phyloP scores from a whole-genome alignment of 2,888 invertebrate genomes.

The Heliconius erato region DNA sequence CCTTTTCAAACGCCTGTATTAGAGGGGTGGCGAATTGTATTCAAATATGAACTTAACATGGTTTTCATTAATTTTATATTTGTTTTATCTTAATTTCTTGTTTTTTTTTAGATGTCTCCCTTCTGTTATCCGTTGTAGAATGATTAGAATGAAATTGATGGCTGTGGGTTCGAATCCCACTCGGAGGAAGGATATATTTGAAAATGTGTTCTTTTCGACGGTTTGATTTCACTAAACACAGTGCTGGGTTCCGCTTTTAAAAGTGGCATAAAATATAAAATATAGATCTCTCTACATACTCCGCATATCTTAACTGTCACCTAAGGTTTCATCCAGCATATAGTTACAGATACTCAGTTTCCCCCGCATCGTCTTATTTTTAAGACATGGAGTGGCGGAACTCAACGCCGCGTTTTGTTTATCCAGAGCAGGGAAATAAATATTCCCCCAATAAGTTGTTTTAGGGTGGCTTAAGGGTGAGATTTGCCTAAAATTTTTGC shows the following conservation, averaged over 20 bases:
- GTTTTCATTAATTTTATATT: slow-evolving; percentile 14
- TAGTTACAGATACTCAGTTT: too few relatives aligned
- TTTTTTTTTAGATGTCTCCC: background rate
- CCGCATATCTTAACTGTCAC: too few relatives aligned
- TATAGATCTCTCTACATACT: too few relatives aligned
- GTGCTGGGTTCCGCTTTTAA: too few relatives aligned
- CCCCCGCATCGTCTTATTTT: background rate
- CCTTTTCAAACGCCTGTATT: slow-evolving; percentile 44
- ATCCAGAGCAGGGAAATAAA: too few relatives aligned
- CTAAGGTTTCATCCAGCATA: too few relatives aligned
- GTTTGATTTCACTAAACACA: too few relatives aligned
- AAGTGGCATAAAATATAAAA: too few relatives aligned
- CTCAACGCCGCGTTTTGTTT: too few relatives aligned
- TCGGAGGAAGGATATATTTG: too few relatives aligned
- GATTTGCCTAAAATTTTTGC: slow-evolving; percentile 16
- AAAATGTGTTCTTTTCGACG: too few relatives aligned
- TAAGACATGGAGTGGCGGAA: too few relatives aligned
- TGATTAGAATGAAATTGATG: background rate
- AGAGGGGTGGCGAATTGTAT: slow-evolving; percentile 5
- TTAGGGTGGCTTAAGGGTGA: slow-evolving; percentile 20
- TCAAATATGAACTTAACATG: slow-evolving; percentile 20
- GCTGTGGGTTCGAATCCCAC: background rate
- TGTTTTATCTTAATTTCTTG: background rate
- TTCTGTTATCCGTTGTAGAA: background rate
- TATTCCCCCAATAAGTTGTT: background rate